phyloP scores from a whole-genome alignment of 2,797 vertebrate genomes.

The Kryptopterus vitreolus region DNA sequence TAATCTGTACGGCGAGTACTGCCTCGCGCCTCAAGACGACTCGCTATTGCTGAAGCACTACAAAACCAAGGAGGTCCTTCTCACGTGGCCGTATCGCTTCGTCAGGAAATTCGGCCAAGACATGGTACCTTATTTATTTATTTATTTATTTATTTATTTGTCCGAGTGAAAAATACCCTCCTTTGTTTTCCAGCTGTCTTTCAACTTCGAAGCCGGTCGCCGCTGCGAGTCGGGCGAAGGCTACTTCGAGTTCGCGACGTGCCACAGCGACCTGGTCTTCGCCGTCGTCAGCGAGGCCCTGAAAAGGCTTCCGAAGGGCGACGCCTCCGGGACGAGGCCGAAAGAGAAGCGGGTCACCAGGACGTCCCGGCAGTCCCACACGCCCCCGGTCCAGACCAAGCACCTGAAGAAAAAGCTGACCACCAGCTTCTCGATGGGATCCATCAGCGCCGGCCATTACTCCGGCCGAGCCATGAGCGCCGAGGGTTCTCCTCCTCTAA shows the following conservation, averaged over 20 bases:
- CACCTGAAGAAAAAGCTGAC: slow-evolving; percentile 37
- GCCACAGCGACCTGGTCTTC: background rate
- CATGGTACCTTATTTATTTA: slow-evolving; percentile 41
- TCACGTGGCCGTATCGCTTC: slow-evolving; percentile 76
- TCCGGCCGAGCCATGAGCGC: slow-evolving; percentile 7
- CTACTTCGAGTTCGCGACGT: slow-evolving; percentile 79
- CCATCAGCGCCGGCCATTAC: background rate
- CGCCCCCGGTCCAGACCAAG: background rate
- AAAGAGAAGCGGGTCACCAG: slow-evolving; percentile 1
- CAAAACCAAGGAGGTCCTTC: slow-evolving; percentile 52
- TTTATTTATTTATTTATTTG: background rate
- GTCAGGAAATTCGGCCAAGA: slow-evolving; percentile 74
- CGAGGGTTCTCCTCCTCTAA: background rate
- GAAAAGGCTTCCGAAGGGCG: background rate
- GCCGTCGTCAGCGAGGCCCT: background rate
- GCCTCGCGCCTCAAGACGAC: slow-evolving; percentile 58
- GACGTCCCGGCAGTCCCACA: background rate
- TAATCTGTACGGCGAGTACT: slow-evolving; percentile 46
- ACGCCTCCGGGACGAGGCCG: background rate
- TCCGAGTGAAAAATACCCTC: background rate
- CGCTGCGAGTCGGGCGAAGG: slow-evolving; percentile 79
- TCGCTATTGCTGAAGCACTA: slow-evolving; percentile 66
- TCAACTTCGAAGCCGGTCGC: slow-evolving; percentile 81
- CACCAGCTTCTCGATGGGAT: slow-evolving; percentile 40
- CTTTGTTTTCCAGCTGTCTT: slow-evolving; percentile 66